Conservation (phyloP, 2,113 vertebrate genomes). For the Spilogale gracilis region DNA sequence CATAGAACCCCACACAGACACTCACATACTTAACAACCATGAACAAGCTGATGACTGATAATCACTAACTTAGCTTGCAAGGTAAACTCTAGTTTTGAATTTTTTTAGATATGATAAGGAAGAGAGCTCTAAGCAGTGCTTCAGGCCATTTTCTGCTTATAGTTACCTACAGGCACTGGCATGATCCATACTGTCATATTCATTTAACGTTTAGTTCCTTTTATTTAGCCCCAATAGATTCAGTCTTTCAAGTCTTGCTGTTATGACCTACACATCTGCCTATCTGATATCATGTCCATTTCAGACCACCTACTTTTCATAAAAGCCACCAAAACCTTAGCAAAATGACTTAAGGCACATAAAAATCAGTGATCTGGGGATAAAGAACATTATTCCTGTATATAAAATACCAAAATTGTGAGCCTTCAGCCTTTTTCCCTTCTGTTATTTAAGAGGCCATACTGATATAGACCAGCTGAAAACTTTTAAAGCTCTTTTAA, state of each 20-base stretch:
- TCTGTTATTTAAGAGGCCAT: conserved; percentile 39
- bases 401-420: conserved; percentile 52
- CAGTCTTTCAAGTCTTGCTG: background rate
- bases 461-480: conserved; percentile 67
- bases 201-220: background rate
- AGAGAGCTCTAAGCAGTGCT: background rate
- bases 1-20: background rate
- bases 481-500: conserved; percentile 57
- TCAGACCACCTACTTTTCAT: conserved; percentile 59
- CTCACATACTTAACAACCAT: background rate
- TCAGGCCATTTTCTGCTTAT: background rate
- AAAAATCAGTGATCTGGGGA: conserved; percentile 53
- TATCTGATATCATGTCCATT: background rate
- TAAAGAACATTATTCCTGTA: conserved; percentile 39
- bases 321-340: conserved; percentile 27
- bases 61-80: background rate
- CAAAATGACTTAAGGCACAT: conserved; percentile 61
- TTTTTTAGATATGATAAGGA: background rate
- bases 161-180: background rate
- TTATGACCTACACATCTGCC: conserved; percentile 37
- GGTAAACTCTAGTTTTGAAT: background rate
- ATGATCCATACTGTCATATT: background rate
- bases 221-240: background rate
- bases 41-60: background rate
- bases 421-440: background rate